These are phyloP conservation scores for Prunella fulvescens DNA, from an alignment of 2,113 vertebrate species.

Conservation along the genomic window DNA sequence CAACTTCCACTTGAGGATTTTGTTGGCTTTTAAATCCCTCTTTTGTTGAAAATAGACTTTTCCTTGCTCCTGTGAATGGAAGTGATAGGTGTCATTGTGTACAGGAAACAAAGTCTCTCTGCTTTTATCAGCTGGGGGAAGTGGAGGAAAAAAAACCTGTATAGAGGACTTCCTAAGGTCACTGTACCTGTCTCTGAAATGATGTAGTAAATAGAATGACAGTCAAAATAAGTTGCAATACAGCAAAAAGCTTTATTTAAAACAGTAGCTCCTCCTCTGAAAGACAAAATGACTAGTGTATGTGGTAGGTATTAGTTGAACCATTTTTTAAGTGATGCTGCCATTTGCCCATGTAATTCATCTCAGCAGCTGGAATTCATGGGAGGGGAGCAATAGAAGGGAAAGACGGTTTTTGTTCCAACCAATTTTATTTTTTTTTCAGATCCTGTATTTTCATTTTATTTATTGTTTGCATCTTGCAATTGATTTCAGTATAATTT, in stretches of 20 bases:
- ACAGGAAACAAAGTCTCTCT: neutral
- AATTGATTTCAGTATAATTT: conserved; percentile 49
- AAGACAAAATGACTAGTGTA: neutral
- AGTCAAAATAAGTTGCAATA: neutral
- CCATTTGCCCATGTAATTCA: neutral
- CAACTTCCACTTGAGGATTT: neutral
- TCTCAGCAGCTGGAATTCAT: neutral
- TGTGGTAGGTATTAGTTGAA: neutral
- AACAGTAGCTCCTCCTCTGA: neutral
- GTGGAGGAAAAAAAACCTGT: neutral
- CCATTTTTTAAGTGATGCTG: neutral
- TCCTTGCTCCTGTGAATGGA: neutral
- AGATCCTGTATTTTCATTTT: conserved; percentile 30
- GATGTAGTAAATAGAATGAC: neutral
- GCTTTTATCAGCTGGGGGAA: neutral
- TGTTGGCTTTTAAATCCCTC: neutral
- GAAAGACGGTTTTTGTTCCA: neutral
- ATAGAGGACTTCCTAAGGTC: neutral
- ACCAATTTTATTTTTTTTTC: neutral
- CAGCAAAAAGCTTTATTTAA: neutral
- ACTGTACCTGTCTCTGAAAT: neutral
- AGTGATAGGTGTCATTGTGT: neutral
- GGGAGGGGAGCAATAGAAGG: neutral
- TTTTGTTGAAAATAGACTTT: neutral
- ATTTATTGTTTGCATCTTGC: conserved; percentile 42